Base-by-base conservation (phyloP, 2,888 invertebrate species). In the Papilio elwesi region DNA sequence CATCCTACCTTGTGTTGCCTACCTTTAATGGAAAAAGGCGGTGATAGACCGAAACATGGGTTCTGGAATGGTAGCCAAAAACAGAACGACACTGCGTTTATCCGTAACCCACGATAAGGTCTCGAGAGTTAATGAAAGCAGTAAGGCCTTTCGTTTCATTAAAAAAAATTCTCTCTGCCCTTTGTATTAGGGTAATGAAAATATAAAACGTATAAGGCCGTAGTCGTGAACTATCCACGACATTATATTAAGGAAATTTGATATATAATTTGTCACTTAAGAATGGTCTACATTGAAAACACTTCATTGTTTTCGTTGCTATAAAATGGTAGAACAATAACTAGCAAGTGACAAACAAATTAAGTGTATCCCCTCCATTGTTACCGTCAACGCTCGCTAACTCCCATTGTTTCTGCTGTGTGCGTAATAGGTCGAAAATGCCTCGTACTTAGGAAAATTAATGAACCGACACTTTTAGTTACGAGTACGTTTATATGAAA, bases 211-310 rank as follows among this genome's bases (percentile, higher is more conserved):
- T 36, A 59, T 43, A 59, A 59, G 38, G 59, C 59, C 10, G 5
- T 43, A 43, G 38, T n/a, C 8, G 38, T 68, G 67, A 68, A 74
- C 68, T 73, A 73, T 59, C 70, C 53, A 74, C 73, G 73, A 70
- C 76, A 74, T 76, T 77, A 73, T 68, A 89, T 90, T 88, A 91
- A 85, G 88, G 88, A 90, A 91, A 84, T 86, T 81, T 75, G 67
- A 65, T 81, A 79, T 83, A 43, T 86, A 89, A 90, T 91, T 91
- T 89, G 89, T 91, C 91, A 91, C 87, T 89, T 86, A 87, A 87
- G 88, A 84, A 89, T 85, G 88, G 86, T 83, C 81, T 85, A 84
- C 80, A 15, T 67, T 71, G 77, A 87, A 86, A 84, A 86, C 86
- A 76, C 76, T 73, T 53, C 52, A 89, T 91, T 91, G 91, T 91